phyloP scores from a whole-genome alignment of 2,113 vertebrate species.

The Zosterops hypoxanthus region DNA sequence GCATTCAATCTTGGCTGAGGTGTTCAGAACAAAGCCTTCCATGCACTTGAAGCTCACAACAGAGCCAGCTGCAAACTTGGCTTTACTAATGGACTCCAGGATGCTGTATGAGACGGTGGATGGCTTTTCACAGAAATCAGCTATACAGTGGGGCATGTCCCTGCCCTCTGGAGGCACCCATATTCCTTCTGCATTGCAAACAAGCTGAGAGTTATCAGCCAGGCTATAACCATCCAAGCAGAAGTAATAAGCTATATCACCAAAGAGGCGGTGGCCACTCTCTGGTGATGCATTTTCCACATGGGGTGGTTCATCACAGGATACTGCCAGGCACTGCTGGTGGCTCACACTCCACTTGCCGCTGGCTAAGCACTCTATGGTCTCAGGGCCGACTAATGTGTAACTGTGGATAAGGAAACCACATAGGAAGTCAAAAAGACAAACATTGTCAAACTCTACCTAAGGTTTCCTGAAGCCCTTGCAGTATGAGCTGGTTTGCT shows the following conservation, averaged over 20 bases:
- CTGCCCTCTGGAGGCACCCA: slow-evolving; percentile 88
- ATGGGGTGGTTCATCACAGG: slow-evolving; percentile 90
- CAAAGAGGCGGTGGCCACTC: slow-evolving; percentile 89
- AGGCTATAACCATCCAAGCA: slow-evolving; percentile 91
- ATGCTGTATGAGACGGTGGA: slow-evolving; percentile 85
- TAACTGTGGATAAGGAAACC: slow-evolving; percentile 77
- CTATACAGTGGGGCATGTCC: slow-evolving; percentile 85
- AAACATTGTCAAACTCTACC: background rate
- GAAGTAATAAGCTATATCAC: slow-evolving; percentile 92
- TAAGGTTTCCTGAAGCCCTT: background rate
- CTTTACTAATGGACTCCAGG: slow-evolving; percentile 88
- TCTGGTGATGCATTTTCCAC: slow-evolving; percentile 91
- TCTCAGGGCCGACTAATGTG: slow-evolving; percentile 86
- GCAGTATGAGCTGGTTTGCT: background rate
- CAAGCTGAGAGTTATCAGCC: slow-evolving; percentile 87
- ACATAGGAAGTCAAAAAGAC: slow-evolving; percentile 7
- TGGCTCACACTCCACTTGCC: slow-evolving; percentile 86
- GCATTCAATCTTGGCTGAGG: slow-evolving; percentile 87
- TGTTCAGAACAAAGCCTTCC: slow-evolving; percentile 93
- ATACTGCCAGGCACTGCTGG: slow-evolving; percentile 90
- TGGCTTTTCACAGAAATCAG: slow-evolving; percentile 93
- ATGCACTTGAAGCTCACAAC: slow-evolving; percentile 93
- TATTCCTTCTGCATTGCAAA: slow-evolving; percentile 88
- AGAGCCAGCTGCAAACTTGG: slow-evolving; percentile 86
- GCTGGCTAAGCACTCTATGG: slow-evolving; percentile 83